Base-by-base conservation (phyloP, 2,888 invertebrate species). In the Agrilus biguttatus region DNA sequence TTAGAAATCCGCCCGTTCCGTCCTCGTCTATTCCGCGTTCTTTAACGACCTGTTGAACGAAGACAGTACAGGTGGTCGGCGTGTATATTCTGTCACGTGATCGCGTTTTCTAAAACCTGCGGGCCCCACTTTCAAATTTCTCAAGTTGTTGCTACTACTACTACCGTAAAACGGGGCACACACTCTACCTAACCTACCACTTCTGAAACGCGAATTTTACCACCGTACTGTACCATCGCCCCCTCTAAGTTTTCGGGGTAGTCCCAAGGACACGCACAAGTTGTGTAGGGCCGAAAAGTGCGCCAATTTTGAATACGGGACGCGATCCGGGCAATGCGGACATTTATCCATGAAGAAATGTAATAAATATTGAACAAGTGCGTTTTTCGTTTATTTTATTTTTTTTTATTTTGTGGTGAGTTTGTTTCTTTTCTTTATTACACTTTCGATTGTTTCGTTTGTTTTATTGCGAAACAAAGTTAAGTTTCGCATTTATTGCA, bases 181-280 rank as follows among this genome's bases (percentile, higher is more conserved):
- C 47, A 49, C 49, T 51, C 46, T 50, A 48, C 49, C 44, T 44
- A 45, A 51, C 49, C 47, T 50, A 49, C 44, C 39, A 43, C 46
- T 48, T 50, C 47, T 50, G 46, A 45, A 28, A 28, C 28, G 28
- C 28, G 28, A 28, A 28, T 28, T 28, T 28, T 28, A 51, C 50
- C 53, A 50, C 53, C 51, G 50, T 51, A 47, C 45, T 44, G 44
- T 38, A 41, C 41, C 41, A 42, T 45, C 60, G 59, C 59, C 62
- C 63, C 62, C 63, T 57, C 62, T 61, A 58, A 60, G 51, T 41
- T 57, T 55, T 54, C 51, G 60, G 62, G 62, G 62, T 59, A 60
- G 50, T 52, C 54, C 56, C 64, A 63, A 63, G 64, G 64, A 63
- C 63, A 28, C 23, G 23, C 23, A 28, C 28, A 5, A 8, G 8